Base-by-base conservation (phyloP, 53 echinoderm and acorn worm genomes). In the Paracentrotus lividus region DNA sequence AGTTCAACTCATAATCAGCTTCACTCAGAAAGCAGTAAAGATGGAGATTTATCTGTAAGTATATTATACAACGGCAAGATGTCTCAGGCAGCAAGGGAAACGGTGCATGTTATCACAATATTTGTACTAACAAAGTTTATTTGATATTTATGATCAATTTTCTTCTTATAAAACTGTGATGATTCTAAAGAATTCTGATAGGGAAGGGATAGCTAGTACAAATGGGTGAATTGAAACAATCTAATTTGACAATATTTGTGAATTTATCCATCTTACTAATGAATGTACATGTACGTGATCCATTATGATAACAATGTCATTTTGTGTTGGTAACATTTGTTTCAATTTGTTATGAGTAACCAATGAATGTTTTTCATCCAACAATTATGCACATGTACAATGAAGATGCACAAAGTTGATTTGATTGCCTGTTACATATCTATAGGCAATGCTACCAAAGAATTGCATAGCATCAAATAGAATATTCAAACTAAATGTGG, bases 11-110 rank as follows among this genome's bases (percentile, higher is more conserved):
- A n/a, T 33, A 45, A 49, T 26, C 8, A 2, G 14, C 33, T 42
- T 16, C 5, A 26, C 29, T 13, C 5, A 4, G 34, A 20, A 10
- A 29, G 47, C 2, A 47, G 47, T 6, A 26, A 45, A 47, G 31
- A 42, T 42, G 91, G 67, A 27, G 75, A 75, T 67, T 45, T 91
- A 51, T 72, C 72, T 34, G 75, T 91, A 54, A 91, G 91, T 68
- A 89, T 64, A 64, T 4, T n/a, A 29, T 26, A 34, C 2, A 31
- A 53, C 5, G 40, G 15, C 33, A 33, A 31, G n/a, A 32, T 34
- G 32, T 67, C 33, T 33, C 9, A 3, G 1, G 10, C 32, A 31
- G 12, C n/a, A n/a, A n/a, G n/a, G n/a, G n/a, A n/a, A n/a, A n/a
- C n/a, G n/a, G n/a, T n/a, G n/a, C n/a, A n/a, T n/a, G n/a, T n/a